These are phyloP conservation scores for Lethocerus indicus DNA, from an alignment of 1,140 invertebrate genomes.

Conservation along the genomic window DNA sequence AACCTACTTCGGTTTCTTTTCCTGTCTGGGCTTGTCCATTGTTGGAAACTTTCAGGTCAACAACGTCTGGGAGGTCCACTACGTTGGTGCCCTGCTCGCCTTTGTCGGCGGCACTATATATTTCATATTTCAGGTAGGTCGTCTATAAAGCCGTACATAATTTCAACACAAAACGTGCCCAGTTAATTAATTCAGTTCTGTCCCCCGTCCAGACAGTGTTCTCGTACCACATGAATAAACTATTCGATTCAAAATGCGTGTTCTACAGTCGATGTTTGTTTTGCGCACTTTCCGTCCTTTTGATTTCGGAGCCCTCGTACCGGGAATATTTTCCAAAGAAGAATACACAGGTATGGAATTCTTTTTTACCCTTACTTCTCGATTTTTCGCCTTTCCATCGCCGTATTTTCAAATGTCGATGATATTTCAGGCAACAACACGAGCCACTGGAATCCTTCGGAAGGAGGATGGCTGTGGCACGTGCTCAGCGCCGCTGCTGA, in stretches of 20 bases:
- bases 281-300: not conserved
- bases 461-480: constrained; percentile 37
- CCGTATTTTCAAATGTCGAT: not conserved
- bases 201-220: constrained; percentile 9
- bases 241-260: not conserved
- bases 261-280: constrained; percentile 6
- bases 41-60: constrained; percentile 65
- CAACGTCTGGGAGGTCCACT: constrained; percentile 42
- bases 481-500: constrained; percentile 37
- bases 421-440: constrained; percentile 20
- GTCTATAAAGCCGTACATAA: not conserved
- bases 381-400: not conserved
- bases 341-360: not conserved
- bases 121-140: constrained; percentile 39
- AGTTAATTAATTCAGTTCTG: not conserved
- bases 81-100: constrained; percentile 47
- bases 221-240: constrained; percentile 10
- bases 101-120: constrained; percentile 49
- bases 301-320: not conserved
- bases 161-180: not conserved
- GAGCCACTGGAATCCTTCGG: constrained; percentile 33
- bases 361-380: not conserved
- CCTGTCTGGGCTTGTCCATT: constrained; percentile 45
- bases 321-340: not conserved
- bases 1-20: constrained; percentile 35